These are phyloP conservation scores for Germaria angustata DNA, from an alignment of 2,888 invertebrate species.

Conservation along the genomic window DNA sequence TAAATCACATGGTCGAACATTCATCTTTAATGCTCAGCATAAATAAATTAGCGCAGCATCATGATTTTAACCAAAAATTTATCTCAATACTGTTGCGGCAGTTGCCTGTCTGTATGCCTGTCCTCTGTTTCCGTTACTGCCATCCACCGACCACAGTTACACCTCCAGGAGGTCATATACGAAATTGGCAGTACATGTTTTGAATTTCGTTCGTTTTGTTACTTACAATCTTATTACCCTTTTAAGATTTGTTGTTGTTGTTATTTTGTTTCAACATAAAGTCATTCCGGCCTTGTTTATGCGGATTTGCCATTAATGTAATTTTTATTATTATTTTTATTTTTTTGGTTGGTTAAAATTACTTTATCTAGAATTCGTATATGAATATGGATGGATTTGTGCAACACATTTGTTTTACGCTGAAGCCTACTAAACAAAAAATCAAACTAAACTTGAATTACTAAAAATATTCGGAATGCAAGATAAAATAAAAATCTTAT, in stretches of 20 bases:
- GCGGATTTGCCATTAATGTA: not conserved
- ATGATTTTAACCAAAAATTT: conserved; percentile 31
- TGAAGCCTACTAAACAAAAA: not conserved
- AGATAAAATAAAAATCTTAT: not conserved
- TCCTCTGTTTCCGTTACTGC: not conserved
- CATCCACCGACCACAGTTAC: conserved; percentile 66
- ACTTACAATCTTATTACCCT: conserved; percentile 3
- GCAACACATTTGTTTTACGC: conserved; percentile 21
- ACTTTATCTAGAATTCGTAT: conserved; percentile 3
- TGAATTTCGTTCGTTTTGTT: not conserved
- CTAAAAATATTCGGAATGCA: not conserved
- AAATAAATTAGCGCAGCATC: conserved; percentile 13
- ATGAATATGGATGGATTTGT: conserved; percentile 39
- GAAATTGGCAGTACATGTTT: conserved; percentile 31
- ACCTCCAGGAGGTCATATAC: conserved; percentile 69
- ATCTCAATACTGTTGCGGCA: conserved; percentile 15
- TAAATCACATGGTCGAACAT: conserved; percentile 67
- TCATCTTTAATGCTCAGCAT: conserved; percentile 50
- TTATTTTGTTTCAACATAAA: not conserved
- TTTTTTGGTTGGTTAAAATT: not conserved
- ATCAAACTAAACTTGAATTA: conserved; percentile 45
- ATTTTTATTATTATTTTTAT: not conserved
- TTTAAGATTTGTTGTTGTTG: too few species aligned
- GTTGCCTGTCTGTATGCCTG: too few species aligned
- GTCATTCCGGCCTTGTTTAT: conserved; percentile 15